phyloP scores from a whole-genome alignment of 2,797 vertebrate species.

The Telmatherina bonti region DNA sequence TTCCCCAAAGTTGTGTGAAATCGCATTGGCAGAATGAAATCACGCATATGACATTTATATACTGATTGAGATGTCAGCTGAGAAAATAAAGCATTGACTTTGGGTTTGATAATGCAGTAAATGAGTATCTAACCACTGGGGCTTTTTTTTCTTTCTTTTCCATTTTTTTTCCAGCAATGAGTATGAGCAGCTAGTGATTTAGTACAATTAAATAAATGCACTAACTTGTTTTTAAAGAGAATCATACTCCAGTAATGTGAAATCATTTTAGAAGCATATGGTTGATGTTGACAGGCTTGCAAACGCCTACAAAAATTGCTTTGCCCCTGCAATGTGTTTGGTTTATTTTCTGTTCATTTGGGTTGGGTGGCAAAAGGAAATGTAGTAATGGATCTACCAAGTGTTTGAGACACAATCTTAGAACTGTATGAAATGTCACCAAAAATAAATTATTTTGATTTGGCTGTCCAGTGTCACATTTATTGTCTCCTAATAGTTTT shows the following conservation, averaged over 20 bases:
- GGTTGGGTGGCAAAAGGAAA: constrained; percentile 80
- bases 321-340: constrained; percentile 67
- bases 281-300: constrained; percentile 84
- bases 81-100: constrained; percentile 83
- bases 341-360: constrained; percentile 81
- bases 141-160: constrained; percentile 64
- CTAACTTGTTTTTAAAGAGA: constrained; percentile 83
- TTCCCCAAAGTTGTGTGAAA: constrained; percentile 86
- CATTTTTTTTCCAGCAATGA: constrained; percentile 74
- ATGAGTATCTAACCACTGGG: constrained; percentile 84
- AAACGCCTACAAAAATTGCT: constrained; percentile 76
- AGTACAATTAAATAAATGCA: constrained; percentile 86
- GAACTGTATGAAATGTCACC: constrained; percentile 87
- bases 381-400: constrained; percentile 81
- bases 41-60: constrained; percentile 79
- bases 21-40: constrained; percentile 82
- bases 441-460: constrained; percentile 91
- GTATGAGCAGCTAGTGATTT: constrained; percentile 87
- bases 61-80: constrained; percentile 78
- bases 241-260: constrained; percentile 85
- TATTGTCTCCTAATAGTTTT: constrained; percentile 16
- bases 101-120: constrained; percentile 83
- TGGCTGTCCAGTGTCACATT: constrained; percentile 73
- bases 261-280: constrained; percentile 84
- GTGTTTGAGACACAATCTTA: constrained; percentile 88